A percentile compares a stretch with the other conserved stretches of the same genome.
Evolutionary conservation across 2,888 invertebrate genomes (phyloP).

Genomic region (Pelosia muscerda): DNA sequence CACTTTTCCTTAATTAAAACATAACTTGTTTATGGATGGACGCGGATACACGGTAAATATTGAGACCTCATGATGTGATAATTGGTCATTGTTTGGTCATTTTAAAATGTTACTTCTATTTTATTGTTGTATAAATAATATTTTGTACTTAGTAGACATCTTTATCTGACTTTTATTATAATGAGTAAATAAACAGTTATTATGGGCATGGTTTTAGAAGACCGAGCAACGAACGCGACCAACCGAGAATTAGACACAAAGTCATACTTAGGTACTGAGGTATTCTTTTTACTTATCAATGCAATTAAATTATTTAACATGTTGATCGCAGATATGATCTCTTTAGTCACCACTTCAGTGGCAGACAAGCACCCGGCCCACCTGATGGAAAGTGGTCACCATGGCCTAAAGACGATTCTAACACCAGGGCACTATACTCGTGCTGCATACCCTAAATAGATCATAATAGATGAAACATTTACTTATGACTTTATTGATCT

Average conservation of each 20-base stretch:
- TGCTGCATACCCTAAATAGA: no score
- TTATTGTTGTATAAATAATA: background rate
- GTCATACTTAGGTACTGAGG: no score
- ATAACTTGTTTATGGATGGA: background rate
- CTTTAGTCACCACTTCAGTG: no score
- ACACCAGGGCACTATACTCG: no score
- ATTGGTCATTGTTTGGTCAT: background rate
- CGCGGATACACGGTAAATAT: background rate
- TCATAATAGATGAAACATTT: no score
- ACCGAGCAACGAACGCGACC: background rate
- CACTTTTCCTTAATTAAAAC: constrained; percentile 4
- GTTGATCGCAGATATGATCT: no score
- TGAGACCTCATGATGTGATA: constrained; percentile 1
- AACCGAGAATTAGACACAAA: background rate
- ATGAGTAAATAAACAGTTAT: background rate
- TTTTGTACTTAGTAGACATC: background rate
- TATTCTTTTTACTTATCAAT: no score
- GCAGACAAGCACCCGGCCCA: no score
- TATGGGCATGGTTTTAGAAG: background rate
- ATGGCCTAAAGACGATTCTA: no score
- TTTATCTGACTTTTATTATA: background rate
- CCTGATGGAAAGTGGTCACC: no score
- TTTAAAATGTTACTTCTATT: background rate
- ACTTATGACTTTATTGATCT: no score
- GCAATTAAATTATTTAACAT: no score